Base-by-base conservation (phyloP, 2,888 invertebrate species). In the Artemia sinica region DNA sequence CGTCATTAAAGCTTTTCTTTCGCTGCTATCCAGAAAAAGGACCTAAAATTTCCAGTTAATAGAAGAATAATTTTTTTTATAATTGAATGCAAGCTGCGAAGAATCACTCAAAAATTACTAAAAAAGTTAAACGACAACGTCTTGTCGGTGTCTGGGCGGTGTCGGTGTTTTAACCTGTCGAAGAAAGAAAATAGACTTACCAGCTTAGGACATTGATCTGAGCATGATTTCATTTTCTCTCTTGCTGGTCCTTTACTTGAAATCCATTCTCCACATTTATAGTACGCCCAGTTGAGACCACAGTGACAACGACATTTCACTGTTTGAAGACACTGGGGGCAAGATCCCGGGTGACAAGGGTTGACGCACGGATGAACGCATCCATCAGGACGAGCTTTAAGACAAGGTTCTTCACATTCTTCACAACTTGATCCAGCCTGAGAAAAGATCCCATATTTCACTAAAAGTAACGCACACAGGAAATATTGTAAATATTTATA, bases 141-240 rank as follows among this genome's bases (percentile, higher is more conserved):
- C 41, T 41, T 2, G 41, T 41, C 3, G 41, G 41, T 41, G 41
- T 41, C 41, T 41, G 41, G 6, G 41, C 41, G 1, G 2, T n/a
- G n/a, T n/a, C n/a, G n/a, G n/a, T n/a, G 41, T 41, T 41, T 41
- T 41, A 41, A 41, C 41, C 41, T 41, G 6, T 6, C 41, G 5
- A 41, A 41, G 6, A 41, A 68, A n/a, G 48, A 67, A 49, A 67
- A 70, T 72, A 71, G 69, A 77, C 81, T 79, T 77, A 88, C 88
- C 78, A 83, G 86, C 79, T 86, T 89, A 0, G 91, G 87, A 75
- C 94, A 95, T 72, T 88, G 88, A 76, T 89, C 89, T 58, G 87
- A 87, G 76, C 94, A 95, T 69, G 83, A 83, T 70, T 77, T 75
- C 70, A 80, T 72, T 28, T 73, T 73, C 66, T 70, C 67, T 79